Conservation (phyloP, 53 echinoderm and acorn worm genomes). For the Antedon mediterranea region DNA sequence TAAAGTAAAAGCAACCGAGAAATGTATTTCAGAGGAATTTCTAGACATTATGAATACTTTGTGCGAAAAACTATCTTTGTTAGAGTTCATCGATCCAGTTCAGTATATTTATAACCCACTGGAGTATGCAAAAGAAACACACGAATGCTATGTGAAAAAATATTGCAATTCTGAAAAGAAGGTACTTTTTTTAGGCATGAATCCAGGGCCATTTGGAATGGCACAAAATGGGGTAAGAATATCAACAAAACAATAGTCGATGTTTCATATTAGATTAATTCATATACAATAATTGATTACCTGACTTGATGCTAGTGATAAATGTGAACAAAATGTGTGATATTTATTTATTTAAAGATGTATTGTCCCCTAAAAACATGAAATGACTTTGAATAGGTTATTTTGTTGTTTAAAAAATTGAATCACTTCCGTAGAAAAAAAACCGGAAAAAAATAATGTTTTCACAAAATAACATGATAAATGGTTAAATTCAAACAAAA, state of each 20-base stretch:
- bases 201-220: slow-evolving; percentile 98
- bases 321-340: no score
- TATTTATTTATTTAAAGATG: no score
- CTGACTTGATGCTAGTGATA: no score
- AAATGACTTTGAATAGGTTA: no score
- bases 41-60: slow-evolving; percentile 54
- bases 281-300: no score
- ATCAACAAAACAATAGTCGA: neutral
- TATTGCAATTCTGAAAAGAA: slow-evolving; percentile 84
- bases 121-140: slow-evolving; percentile 81
- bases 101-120: slow-evolving; percentile 86
- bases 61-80: slow-evolving; percentile 24
- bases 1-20: neutral
- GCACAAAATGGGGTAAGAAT: slow-evolving; percentile 90
- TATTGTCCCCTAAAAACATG: no score
- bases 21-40: slow-evolving; percentile 49
- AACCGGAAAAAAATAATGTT: no score
- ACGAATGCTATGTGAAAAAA: slow-evolving; percentile 65
- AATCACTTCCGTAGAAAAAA: no score
- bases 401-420: no score
- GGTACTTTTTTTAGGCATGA: slow-evolving; percentile 88
- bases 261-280: no score
- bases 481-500: no score
- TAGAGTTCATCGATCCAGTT: slow-evolving; percentile 64
- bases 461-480: no score